A percentile compares a stretch with the other conserved stretches of the same genome.
phyloP scores from a whole-genome alignment of 2,888 invertebrate genomes.

The Polia nebulosa region DNA sequence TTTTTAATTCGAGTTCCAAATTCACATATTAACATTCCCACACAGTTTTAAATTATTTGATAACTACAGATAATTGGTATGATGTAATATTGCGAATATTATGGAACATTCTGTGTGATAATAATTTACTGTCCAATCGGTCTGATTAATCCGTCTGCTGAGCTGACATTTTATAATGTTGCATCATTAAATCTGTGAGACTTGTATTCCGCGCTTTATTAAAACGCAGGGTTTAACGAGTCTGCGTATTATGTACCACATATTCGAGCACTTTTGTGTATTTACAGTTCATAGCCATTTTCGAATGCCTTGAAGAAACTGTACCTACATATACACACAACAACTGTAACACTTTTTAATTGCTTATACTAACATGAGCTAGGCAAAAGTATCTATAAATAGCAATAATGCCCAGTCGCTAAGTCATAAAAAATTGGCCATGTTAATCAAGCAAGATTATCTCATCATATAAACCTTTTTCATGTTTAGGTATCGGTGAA shows the following conservation, averaged over 20 bases:
- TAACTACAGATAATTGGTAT: slow-evolving; percentile 28
- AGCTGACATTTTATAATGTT: slow-evolving; percentile 47
- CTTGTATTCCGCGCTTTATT: slow-evolving; percentile 27
- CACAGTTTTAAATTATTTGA: slow-evolving; percentile 20
- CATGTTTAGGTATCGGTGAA: too few relatives aligned
- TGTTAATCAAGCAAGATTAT: too few relatives aligned
- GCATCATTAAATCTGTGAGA: slow-evolving; percentile 28
- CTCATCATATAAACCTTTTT: too few relatives aligned
- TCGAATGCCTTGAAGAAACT: too few relatives aligned
- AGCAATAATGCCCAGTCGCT: too few relatives aligned
- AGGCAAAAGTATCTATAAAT: too few relatives aligned
- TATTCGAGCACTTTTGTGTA: slow-evolving; percentile 1
- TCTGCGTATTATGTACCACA: background rate
- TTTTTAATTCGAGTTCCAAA: slow-evolving; percentile 24
- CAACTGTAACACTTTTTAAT: too few relatives aligned
- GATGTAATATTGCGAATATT: slow-evolving; percentile 38
- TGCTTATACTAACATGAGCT: too few relatives aligned
- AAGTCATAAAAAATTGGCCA: too few relatives aligned
- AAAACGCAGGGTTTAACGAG: slow-evolving; percentile 20
- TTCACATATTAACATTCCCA: slow-evolving; percentile 11
- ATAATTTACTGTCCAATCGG: slow-evolving; percentile 8
- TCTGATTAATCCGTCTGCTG: slow-evolving; percentile 19
- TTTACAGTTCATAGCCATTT: too few relatives aligned
- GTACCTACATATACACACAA: too few relatives aligned
- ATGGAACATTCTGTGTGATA: slow-evolving; percentile 9